phyloP scores from a whole-genome alignment of 2,113 vertebrate genomes.

The Naja naja region DNA sequence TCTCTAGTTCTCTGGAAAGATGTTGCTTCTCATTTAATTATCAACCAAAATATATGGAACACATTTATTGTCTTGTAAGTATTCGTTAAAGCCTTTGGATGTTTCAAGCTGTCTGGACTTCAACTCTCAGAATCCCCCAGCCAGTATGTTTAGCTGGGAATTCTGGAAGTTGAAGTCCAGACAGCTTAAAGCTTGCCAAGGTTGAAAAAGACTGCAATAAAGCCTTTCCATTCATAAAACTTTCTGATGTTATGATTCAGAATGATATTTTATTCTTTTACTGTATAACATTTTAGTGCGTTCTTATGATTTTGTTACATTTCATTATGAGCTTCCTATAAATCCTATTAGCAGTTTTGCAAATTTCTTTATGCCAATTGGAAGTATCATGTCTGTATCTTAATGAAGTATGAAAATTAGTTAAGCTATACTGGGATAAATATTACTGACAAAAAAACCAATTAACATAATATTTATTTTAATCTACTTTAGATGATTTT shows the following conservation, averaged over 20 bases:
- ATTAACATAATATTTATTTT: not conserved
- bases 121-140: not conserved
- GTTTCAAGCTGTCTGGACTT: not conserved
- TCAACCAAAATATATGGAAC: not conserved
- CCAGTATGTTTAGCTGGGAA: not conserved
- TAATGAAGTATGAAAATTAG: not conserved
- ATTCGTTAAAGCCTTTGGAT: not conserved
- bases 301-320: not conserved
- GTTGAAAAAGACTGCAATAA: not conserved
- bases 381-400: not conserved
- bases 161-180: not conserved
- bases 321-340: not conserved
- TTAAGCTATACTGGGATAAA: not conserved
- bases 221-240: not conserved
- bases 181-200: not conserved
- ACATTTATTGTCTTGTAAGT: not conserved
- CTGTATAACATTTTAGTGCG: not conserved
- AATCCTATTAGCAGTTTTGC: not conserved
- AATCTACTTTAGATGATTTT: not conserved
- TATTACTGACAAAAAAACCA: not conserved
- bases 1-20: too few species aligned
- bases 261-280: not conserved
- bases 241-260: not conserved
- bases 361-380: not conserved
- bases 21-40: not conserved